phyloP scores from a whole-genome alignment of 1,140 invertebrate species.

The Microvelia longipes region DNA sequence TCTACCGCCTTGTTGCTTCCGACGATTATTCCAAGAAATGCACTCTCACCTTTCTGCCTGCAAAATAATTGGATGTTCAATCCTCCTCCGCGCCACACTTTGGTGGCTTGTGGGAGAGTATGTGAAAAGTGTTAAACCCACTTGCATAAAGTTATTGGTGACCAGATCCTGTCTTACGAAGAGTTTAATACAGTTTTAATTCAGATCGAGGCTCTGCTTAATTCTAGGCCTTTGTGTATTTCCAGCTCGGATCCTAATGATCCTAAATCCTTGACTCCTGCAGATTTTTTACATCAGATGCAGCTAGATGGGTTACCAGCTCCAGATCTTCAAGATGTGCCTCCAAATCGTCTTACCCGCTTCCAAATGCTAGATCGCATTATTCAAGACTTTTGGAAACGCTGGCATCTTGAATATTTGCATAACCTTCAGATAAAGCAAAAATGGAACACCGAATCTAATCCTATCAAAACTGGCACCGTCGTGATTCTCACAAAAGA shows the following conservation, averaged over 20 bases:
- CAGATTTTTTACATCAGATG: not conserved
- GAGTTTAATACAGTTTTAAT: slow-evolving; percentile 25
- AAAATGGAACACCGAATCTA: slow-evolving; percentile 19
- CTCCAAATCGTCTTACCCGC: not conserved
- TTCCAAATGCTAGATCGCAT: slow-evolving; percentile 18
- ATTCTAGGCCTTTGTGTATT: slow-evolving; percentile 20
- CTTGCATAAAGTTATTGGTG: slow-evolving; percentile 14
- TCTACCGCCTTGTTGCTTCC: not conserved
- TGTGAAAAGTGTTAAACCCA: slow-evolving; percentile 20
- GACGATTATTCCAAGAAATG: not conserved
- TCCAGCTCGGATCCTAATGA: slow-evolving; percentile 22
- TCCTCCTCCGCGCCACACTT: slow-evolving; percentile 9
- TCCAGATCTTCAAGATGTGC: not conserved
- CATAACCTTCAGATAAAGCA: slow-evolving; percentile 19
- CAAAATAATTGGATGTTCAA: slow-evolving; percentile 1
- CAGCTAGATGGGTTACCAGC: not conserved
- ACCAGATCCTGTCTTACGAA: slow-evolving; percentile 21
- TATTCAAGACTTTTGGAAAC: slow-evolving; percentile 24
- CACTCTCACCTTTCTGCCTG: not conserved
- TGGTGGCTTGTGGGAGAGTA: slow-evolving; percentile 14
- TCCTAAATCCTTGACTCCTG: slow-evolving; percentile 19
- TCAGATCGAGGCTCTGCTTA: slow-evolving; percentile 20
- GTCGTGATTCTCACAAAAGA: slow-evolving; percentile 24
- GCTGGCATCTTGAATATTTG: slow-evolving; percentile 27
- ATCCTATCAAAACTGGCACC: slow-evolving; percentile 7